Base-by-base conservation (phyloP, 2,797 vertebrate genomes). In the Florisuga fusca region DNA sequence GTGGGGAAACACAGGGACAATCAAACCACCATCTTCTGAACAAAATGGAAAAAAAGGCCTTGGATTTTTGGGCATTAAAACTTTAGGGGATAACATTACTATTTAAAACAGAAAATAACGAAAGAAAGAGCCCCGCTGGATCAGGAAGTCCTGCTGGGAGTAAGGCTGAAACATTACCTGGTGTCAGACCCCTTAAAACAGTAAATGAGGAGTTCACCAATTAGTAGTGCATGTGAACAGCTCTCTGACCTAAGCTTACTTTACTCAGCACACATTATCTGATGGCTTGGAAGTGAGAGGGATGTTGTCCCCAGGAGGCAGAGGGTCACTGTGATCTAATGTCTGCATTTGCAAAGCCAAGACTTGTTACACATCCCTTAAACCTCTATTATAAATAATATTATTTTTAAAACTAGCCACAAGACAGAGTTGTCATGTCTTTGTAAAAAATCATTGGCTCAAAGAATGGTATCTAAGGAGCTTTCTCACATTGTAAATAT, bases 261-360 rank as follows among this genome's bases (percentile, higher is more conserved):
- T 89, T 76, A 88, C 51, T 88, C 34, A 78, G 57, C 64, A 85
- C 62, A 75, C 43, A 33, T 87, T 92, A 66, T 93, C 89, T 78
- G 82, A 45, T 86, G 75, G 73, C 45, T 85, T 87, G 62, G 73
- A 94, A 93, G 79, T 21, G 54, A 92, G 87, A 92, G 62, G 58
- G 33, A 93, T 73, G 73, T 23, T 58, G 17, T 89, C 54, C 69
- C 82, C 59, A 82, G 68, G 67, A 95, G 82, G 38, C 79, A 83
- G 69, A 78, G 74, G 90, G 79, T 87, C 84, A 84, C 79, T 57
- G 76, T 97, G 94, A 95, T 92, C 89, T 94, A 96, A 96, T 76
- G 87, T 95, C 93, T 95, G 89, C 46, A 63, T 87, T 89, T 91
- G 76, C 76, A 90, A 93, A 89, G 83, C 62, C 87, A 89, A 69